Conservation (phyloP, 2,888 invertebrate species). For the Pandemis heparana region DNA sequence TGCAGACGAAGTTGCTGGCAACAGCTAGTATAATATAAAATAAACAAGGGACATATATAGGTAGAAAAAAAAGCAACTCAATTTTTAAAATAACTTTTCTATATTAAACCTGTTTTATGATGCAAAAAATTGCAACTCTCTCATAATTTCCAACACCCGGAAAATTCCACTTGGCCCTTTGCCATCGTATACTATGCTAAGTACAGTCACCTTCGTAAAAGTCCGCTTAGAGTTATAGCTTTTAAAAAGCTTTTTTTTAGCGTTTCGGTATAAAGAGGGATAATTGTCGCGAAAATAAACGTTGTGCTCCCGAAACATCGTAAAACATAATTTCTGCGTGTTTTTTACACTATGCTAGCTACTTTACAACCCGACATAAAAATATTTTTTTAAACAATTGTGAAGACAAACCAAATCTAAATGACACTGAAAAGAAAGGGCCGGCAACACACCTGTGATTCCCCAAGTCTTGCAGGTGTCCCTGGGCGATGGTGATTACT, state of each 20-base stretch:
- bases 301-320: not conserved
- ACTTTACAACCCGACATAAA: no score
- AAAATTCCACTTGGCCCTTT: conserved; percentile 33
- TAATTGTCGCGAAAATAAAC: not conserved
- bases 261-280: not conserved
- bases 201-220: conserved; percentile 24
- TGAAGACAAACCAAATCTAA: no score
- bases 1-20: no score
- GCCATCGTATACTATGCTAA: conserved; percentile 15
- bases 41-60: not conserved
- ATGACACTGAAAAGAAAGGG: no score
- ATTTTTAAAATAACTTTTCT: not conserved
- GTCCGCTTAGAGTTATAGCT: not conserved
- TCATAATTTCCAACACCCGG: conserved; percentile 31
- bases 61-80: not conserved
- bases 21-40: no score
- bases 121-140: conserved; percentile 38
- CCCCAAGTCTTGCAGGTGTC: no score
- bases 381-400: no score
- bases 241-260: conserved; percentile 2
- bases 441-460: no score
- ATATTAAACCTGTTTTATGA: conserved; percentile 18
- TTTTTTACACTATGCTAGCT: no score
- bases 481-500: no score
- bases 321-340: not conserved